phyloP scores from a whole-genome alignment of 1,140 invertebrate species.

The Piezodorus guildinii region DNA sequence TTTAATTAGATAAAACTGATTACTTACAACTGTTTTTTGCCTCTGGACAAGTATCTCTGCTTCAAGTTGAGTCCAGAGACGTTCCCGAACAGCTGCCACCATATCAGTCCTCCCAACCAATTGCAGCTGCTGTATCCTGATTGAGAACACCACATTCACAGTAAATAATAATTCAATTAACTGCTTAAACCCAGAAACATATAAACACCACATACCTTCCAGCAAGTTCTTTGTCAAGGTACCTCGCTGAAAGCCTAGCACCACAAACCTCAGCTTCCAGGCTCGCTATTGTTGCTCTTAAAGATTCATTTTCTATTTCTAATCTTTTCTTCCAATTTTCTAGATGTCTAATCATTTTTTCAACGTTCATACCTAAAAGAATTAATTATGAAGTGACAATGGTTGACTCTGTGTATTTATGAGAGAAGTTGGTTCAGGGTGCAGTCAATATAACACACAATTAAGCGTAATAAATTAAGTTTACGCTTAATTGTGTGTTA shows the following conservation, averaged over 20 bases:
- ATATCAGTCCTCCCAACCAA: conserved; percentile 55
- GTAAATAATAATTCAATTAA: too few species aligned
- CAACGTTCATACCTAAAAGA: conserved; percentile 25
- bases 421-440: too few species aligned
- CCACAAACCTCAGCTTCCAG: conserved; percentile 73
- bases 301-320: conserved; percentile 54
- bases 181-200: too few species aligned
- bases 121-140: conserved; percentile 74
- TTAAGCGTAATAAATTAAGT: too few species aligned
- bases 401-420: too few species aligned
- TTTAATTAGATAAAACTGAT: background rate
- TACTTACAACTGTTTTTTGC: conserved; percentile 62
- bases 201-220: conserved; percentile 54
- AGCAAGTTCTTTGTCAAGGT: conserved; percentile 75
- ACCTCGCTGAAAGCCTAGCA: conserved; percentile 69
- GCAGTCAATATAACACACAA: too few species aligned
- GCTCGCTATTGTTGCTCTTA: conserved; percentile 55
- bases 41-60: conserved; percentile 75
- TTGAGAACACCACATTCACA: too few species aligned
- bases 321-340: conserved; percentile 29
- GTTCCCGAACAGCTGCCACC: conserved; percentile 61
- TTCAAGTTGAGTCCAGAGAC: conserved; percentile 73
- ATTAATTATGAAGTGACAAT: background rate
- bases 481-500: too few species aligned
- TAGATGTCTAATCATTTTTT: conserved; percentile 26